Conservation (phyloP, 2,797 vertebrate genomes). For the Siniperca undulata region DNA sequence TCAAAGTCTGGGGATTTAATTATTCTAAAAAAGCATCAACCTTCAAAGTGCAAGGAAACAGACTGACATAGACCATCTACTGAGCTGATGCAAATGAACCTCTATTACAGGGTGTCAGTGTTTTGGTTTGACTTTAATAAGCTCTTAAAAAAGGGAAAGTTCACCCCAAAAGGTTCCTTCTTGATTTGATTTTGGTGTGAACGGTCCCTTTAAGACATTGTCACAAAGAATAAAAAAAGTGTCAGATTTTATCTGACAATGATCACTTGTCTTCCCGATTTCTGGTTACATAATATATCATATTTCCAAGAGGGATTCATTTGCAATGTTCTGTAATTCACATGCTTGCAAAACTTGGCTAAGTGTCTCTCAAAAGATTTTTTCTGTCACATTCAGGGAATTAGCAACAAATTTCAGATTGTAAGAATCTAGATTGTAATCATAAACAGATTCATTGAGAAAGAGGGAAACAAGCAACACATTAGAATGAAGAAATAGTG, state of each 20-base stretch:
- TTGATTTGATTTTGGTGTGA: too few relatives aligned
- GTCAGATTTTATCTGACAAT: conserved; percentile 20
- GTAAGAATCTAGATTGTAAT: not conserved
- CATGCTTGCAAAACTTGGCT: not conserved
- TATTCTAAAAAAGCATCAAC: conserved; percentile 33
- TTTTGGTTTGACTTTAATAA: conserved; percentile 41
- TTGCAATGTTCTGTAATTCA: conserved; percentile 22
- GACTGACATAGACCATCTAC: conserved; percentile 24
- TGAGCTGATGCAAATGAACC: conserved; percentile 36
- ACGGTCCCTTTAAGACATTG: not conserved
- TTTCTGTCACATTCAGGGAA: conserved; percentile 4
- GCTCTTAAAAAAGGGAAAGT: not conserved
- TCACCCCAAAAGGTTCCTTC: too few relatives aligned
- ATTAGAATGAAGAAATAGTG: not conserved
- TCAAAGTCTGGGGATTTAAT: conserved; percentile 32
- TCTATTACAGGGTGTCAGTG: conserved; percentile 17
- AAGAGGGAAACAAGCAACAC: not conserved
- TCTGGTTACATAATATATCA: conserved; percentile 6
- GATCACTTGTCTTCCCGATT: conserved; percentile 31
- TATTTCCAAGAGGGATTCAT: conserved; percentile 8
- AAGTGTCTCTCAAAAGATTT: not conserved
- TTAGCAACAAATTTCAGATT: conserved; percentile 3
- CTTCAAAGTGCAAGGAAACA: conserved; percentile 35
- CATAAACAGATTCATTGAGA: not conserved
- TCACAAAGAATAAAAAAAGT: conserved; percentile 39